A percentile compares a stretch with the other conserved stretches of the same genome.
Conservation (phyloP, 2,888 invertebrate species). For the Apomyelois bistriatella region DNA sequence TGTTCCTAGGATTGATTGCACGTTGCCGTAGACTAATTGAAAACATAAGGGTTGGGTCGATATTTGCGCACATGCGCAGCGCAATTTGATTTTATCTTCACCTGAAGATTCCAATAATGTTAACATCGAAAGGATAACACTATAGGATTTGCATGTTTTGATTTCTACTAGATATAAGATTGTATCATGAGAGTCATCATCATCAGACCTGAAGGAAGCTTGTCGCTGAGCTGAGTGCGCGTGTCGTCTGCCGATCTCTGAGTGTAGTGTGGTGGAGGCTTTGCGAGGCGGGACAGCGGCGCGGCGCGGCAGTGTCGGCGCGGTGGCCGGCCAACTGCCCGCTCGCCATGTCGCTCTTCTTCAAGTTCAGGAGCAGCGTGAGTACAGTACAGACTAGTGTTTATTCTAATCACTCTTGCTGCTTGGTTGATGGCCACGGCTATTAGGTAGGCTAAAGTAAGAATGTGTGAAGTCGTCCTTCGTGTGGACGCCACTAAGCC, state of each 20-base stretch:
- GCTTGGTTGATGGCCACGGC: background rate
- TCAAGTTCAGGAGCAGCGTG: conserved; percentile 76
- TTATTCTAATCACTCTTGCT: background rate
- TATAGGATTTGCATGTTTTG: background rate
- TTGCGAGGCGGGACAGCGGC: conserved; percentile 19
- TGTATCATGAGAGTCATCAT: background rate
- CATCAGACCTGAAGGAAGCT: background rate
- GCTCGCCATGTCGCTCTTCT: conserved; percentile 71
- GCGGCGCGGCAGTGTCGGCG: conserved; percentile 42
- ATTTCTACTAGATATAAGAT: background rate
- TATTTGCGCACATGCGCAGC: conserved; percentile 42
- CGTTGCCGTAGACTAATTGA: conserved; percentile 1
- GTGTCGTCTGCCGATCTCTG: conserved; percentile 14
- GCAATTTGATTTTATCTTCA: background rate
- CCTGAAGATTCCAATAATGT: background rate
- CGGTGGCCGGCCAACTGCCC: conserved; percentile 38
- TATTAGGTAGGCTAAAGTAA: background rate
- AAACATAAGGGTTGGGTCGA: conserved; percentile 31
- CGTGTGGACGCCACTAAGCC: background rate
- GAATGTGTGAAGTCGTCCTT: background rate
- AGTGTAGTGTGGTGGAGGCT: background rate
- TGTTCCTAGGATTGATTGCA: background rate
- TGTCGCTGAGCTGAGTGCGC: background rate
- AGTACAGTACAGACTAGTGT: conserved; percentile 59
- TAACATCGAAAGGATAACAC: background rate